A percentile compares a stretch with the other conserved stretches of the same genome.
Conservation (phyloP, 1,140 invertebrate species). For the Asobara japonica region DNA sequence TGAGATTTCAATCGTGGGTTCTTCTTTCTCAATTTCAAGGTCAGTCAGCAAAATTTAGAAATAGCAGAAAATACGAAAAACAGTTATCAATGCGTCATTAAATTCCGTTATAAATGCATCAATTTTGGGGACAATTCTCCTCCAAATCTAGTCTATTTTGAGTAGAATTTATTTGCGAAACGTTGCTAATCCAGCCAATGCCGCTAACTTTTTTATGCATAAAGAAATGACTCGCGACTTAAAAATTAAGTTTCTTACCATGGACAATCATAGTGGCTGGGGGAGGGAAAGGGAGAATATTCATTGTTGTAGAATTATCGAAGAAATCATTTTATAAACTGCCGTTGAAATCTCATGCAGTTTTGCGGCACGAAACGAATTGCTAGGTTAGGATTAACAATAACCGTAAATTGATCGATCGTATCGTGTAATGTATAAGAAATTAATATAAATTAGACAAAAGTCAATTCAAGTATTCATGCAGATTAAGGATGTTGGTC, state of each 20-base stretch:
- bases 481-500: neutral
- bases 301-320: neutral
- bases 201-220: neutral
- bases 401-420: neutral
- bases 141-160: too few relatives aligned
- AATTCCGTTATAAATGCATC: too few relatives aligned
- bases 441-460: neutral
- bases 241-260: neutral
- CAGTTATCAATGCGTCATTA: neutral
- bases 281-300: neutral
- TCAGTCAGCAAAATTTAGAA: neutral
- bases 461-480: neutral
- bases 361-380: constrained; percentile 56
- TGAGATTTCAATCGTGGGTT: constrained; percentile 12
- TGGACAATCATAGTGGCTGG: neutral
- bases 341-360: constrained; percentile 26
- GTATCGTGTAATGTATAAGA: neutral
- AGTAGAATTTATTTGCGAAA: too few relatives aligned
- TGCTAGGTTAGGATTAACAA: constrained; percentile 48
- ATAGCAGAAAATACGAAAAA: neutral
- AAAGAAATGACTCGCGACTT: neutral
- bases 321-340: constrained; percentile 13
- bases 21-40: neutral
- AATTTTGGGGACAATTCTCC: too few relatives aligned
- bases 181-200: too few relatives aligned